A percentile compares a stretch with the other conserved stretches of the same genome.
Evolutionary conservation across 2,888 invertebrate genomes (phyloP).

Genomic region (Dynastes maya): DNA sequence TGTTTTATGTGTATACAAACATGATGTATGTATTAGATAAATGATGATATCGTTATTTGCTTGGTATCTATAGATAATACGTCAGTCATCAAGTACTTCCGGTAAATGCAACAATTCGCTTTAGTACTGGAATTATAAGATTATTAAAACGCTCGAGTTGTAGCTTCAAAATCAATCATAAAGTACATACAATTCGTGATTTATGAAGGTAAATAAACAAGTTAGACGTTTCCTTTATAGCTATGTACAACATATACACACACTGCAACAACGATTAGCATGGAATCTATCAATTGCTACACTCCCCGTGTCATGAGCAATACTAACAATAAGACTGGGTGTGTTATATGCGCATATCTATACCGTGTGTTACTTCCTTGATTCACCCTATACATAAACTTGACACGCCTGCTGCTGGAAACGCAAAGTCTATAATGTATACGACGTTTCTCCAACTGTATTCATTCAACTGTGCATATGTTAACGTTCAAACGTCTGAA

Average conservation of each 20-base stretch:
- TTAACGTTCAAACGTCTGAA: background rate
- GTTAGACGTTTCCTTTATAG: background rate
- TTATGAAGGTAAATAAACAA: constrained; percentile 21
- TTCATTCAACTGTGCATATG: constrained; percentile 26
- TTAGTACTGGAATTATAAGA: background rate
- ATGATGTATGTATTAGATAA: no score
- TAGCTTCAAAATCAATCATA: background rate
- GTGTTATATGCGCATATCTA: constrained; percentile 27
- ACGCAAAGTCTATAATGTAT: constrained; percentile 19
- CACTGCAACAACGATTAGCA: background rate
- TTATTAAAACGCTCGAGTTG: background rate
- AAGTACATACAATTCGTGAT: constrained; percentile 3
- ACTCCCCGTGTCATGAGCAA: constrained; percentile 18
- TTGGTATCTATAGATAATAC: no score
- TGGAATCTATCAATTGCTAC: constrained; percentile 30
- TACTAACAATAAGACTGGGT: constrained; percentile 28
- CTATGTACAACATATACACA: background rate
- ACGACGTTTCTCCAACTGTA: constrained; percentile 11
- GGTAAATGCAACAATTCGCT: background rate
- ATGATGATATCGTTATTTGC: background rate
- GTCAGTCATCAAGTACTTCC: background rate
- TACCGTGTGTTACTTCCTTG: constrained; percentile 26
- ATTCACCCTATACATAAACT: constrained; percentile 30
- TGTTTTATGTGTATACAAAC: no score
- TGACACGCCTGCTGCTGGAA: constrained; percentile 24